Percentiles rank a stretch among this genome's conserved stretches.
Conservation (phyloP, 2,888 invertebrate genomes). For the Orgyia antiqua region DNA sequence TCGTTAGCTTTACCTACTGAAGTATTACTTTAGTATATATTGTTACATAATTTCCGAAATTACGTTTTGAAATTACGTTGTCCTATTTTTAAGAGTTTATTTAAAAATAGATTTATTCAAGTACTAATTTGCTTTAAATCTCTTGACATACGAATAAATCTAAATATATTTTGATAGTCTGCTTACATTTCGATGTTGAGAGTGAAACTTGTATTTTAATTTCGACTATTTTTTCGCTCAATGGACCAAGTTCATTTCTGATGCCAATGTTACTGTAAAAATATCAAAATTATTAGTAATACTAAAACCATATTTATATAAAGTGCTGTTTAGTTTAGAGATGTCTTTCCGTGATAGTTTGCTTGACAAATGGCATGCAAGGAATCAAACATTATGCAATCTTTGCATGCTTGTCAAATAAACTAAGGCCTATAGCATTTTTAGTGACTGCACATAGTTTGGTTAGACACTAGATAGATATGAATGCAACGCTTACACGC, state of each 20-base stretch:
- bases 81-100: no score
- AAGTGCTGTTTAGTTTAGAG: not conserved
- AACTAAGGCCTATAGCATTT: slow-evolving; percentile 1
- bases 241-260: slow-evolving; percentile 17
- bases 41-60: slow-evolving; percentile 54
- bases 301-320: slow-evolving; percentile 12
- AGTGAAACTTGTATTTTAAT: not conserved
- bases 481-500: slow-evolving; percentile 35
- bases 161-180: slow-evolving; percentile 23
- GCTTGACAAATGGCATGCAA: not conserved
- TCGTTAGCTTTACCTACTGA: slow-evolving; percentile 75
- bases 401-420: slow-evolving; percentile 1
- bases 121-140: no score
- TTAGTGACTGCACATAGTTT: slow-evolving; percentile 16
- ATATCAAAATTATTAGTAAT: slow-evolving; percentile 7
- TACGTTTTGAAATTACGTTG: no score
- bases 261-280: slow-evolving; percentile 9
- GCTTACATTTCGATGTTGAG: not conserved
- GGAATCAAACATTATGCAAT: not conserved
- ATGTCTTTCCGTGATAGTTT: not conserved
- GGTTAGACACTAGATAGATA: slow-evolving; percentile 13
- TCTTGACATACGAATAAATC: slow-evolving; percentile 14
- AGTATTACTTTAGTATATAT: slow-evolving; percentile 71
- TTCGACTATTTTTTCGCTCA: slow-evolving; percentile 4
- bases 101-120: no score